Base-by-base conservation (phyloP, 2,888 invertebrate species). In the Copidosoma aretas region DNA sequence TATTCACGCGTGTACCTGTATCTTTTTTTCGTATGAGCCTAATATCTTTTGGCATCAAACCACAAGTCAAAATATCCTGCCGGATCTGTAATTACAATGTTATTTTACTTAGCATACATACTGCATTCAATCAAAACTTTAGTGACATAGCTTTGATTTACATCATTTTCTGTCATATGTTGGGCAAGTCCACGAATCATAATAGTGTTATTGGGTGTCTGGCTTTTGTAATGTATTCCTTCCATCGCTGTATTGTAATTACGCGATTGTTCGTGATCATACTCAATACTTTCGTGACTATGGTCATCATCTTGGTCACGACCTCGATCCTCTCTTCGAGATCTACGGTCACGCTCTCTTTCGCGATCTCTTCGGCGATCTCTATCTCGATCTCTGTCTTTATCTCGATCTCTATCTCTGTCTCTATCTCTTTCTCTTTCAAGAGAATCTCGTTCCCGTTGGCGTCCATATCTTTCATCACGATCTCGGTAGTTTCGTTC, bases 11-110 rank as follows among this genome's bases (percentile, higher is more conserved):
- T 85, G 87, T 90, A 93, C 93, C 93, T 89, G 93, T 92, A 82
- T 92, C 91, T 86, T 91, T 91, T 84, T 92, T 91, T 77, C 93
- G 87, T 81, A 94, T 93, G 52, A 94, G 86, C 56, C 94, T 88
- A 78, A 94, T 92, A 81, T 93, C 93, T 82, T 91, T 90, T 1
- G 93, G 90, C 84, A 90, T 89, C 73, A 93, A 86, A 72, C 91
- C 91, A 82, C 90, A 90, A 78, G 89, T 88, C 77, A 91, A 87
- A 76, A 94, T 88, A 79, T 92, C 92, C 81, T 91, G 90, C 77
- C 91, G 88, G 77, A 94, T 92, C 92, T 93, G 84, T 32, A 32
- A 32, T 32, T 32, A 32, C 8, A 46, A 22, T 14, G n/a, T 12
- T 19, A 21, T 19, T 43, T 12, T n/a, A 10, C 12, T 21, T 12